Evolutionary conservation across 2,113 vertebrate species (phyloP).

Genomic region (Ophiodon elongatus): DNA sequence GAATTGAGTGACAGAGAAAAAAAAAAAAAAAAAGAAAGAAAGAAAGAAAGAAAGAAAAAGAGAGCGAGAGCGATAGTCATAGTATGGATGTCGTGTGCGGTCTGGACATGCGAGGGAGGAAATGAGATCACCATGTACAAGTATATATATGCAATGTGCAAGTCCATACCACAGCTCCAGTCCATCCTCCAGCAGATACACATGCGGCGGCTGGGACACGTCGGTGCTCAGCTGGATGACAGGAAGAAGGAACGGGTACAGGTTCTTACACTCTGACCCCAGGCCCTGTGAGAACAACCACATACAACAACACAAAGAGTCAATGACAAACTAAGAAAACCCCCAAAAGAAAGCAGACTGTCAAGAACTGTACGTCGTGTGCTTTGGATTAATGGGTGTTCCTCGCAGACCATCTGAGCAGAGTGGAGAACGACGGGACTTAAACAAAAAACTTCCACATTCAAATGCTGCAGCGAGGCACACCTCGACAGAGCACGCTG

Average conservation of each 20-base stretch:
- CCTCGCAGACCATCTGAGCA: background rate
- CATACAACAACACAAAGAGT: constrained; percentile 16
- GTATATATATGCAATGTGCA: background rate
- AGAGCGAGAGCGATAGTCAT: background rate
- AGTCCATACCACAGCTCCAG: constrained; percentile 94
- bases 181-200: constrained; percentile 98
- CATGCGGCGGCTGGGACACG: constrained; percentile 96
- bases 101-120: constrained; percentile 12
- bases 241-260: constrained; percentile 97
- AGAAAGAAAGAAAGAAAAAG: background rate
- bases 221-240: constrained; percentile 98
- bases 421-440: background rate
- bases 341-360: constrained; percentile 25
- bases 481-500: background rate
- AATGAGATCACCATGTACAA: constrained; percentile 1
- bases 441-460: constrained; percentile 23
- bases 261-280: constrained; percentile 95
- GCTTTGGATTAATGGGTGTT: constrained; percentile 24
- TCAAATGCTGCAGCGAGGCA: background rate
- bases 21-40: background rate
- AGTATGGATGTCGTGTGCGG: constrained; percentile 15
- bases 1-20: background rate
- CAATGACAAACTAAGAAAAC: constrained; percentile 45
- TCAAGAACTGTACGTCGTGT: constrained; percentile 5
- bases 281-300: constrained; percentile 87